Base-by-base conservation (phyloP, 2,888 invertebrate species). In the Noctua janthe region DNA sequence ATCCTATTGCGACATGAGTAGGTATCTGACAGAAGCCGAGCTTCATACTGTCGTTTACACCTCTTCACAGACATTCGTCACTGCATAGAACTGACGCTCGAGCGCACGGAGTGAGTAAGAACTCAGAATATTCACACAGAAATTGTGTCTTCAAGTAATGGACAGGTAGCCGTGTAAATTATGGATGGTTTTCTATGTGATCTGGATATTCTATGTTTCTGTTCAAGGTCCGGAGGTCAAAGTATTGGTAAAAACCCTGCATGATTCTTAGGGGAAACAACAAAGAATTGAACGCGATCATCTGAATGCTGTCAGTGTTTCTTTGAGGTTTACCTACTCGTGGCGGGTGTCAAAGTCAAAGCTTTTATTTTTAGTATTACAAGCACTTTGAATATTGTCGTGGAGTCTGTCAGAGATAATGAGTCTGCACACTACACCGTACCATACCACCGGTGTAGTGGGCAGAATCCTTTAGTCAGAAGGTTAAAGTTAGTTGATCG, bases 1-100 rank as follows among this genome's bases (percentile, higher is more conserved):
- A 80, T 74, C 56, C 56, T 47, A 76, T 84, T 73, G 59, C 35
- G 71, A 67, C 70, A 47, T 11, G 70, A 70, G 85, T 85, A 62
- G 15, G 0, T 47, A 15, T 3, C 23, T 3, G 7, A 17, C 51
- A 67, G 80, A 84, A 79, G 7, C 35, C 5, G 1, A 43, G 8
- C n/a, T 7, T 71, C 23, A 35, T 13, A 39, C 0, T 17, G 66
- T 39, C 23, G 11, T 11, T 71, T 23, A 23, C n/a, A 69, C 23
- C 64, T 35, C 17, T 35, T 8, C 6, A 69, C 8, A 15, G 15
- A 69, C 47, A n/a, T n/a, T 43, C 43, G 10, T 64, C 10, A 29
- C n/a, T 51, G 17, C n/a, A 5, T 23, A 62, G 39, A 39, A 15
- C 39, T 67, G 23, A 23, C 20, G 13, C 13, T 59, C 20, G 15